Evolutionary conservation across 2,888 invertebrate species (phyloP).

Genomic region (Caenorhabditis sp.): DNA sequence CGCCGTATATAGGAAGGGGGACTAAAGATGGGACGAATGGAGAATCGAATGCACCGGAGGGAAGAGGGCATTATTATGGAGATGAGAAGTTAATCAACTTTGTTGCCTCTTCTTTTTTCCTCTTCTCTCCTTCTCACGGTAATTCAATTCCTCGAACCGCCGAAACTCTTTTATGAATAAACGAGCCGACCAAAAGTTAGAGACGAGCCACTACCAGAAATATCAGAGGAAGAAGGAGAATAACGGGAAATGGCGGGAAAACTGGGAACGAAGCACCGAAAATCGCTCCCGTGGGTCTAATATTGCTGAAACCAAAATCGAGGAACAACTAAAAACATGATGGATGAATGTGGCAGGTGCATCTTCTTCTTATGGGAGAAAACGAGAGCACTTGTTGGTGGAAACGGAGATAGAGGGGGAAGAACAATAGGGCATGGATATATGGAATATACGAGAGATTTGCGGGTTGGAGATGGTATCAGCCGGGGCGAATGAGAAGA

Average conservation of each 20-base stretch:
- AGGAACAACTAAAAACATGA: slow-evolving; percentile 25
- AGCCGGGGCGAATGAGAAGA: slow-evolving; percentile 11
- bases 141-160: slow-evolving; percentile 44
- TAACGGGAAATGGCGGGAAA: slow-evolving; percentile 1
- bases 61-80: slow-evolving; percentile 51
- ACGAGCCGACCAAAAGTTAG: slow-evolving; percentile 37
- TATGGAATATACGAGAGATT: slow-evolving; percentile 42
- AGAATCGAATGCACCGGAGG: slow-evolving; percentile 31
- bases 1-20: background rate
- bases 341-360: slow-evolving; percentile 63
- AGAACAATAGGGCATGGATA: background rate
- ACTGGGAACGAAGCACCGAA: slow-evolving; percentile 3
- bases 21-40: slow-evolving; percentile 6
- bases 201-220: slow-evolving; percentile 23
- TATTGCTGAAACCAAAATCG: slow-evolving; percentile 22
- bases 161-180: slow-evolving; percentile 33
- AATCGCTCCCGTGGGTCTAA: slow-evolving; percentile 51
- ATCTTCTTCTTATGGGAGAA: slow-evolving; percentile 1
- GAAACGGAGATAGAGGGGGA: background rate
- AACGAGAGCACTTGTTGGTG: slow-evolving; percentile 35
- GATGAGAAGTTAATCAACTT: slow-evolving; percentile 68
- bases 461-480: slow-evolving; percentile 40
- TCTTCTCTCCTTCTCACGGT: slow-evolving; percentile 18
- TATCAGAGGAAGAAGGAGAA: background rate
- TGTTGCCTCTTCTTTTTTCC: slow-evolving; percentile 16